These are phyloP conservation scores for Hirtodrosophila alboralis DNA, from an alignment of 2,888 invertebrate species.

Conservation along the genomic window DNA sequence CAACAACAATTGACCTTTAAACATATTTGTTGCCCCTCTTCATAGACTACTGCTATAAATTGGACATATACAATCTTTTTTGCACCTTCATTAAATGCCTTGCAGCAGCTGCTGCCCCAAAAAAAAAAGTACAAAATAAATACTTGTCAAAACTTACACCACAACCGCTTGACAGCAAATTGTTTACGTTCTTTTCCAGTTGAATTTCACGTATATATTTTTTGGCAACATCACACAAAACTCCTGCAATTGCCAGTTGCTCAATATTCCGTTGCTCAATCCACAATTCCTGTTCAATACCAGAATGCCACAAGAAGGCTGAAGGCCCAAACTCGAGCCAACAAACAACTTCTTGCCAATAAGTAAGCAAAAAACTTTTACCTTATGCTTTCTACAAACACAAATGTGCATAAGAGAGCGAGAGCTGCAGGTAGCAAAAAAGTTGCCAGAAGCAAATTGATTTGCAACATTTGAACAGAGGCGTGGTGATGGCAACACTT, in stretches of 20 bases:
- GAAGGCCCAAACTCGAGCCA: slow-evolving; percentile 30
- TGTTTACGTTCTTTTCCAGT: slow-evolving; percentile 41
- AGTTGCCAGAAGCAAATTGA: slow-evolving; percentile 68
- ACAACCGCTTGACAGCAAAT: slow-evolving; percentile 62
- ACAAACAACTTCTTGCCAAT: slow-evolving; percentile 59
- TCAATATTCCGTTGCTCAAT: slow-evolving; percentile 24
- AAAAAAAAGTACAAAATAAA: no score
- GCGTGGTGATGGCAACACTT: slow-evolving; percentile 9
- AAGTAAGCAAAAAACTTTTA: slow-evolving; percentile 67
- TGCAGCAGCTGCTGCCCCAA: slow-evolving; percentile 10
- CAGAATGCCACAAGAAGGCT: slow-evolving; percentile 20
- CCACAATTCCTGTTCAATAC: slow-evolving; percentile 5
- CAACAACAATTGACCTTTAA: not conserved
- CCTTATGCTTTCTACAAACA: slow-evolving; percentile 66
- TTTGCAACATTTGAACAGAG: slow-evolving; percentile 55
- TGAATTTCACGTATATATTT: slow-evolving; percentile 33
- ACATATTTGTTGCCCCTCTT: no score
- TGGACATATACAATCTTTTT: slow-evolving; percentile 5
- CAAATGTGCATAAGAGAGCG: slow-evolving; percentile 59
- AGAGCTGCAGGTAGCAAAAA: slow-evolving; percentile 52
- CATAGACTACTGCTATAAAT: slow-evolving; percentile 9
- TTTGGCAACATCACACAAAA: slow-evolving; percentile 44
- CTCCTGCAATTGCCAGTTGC: slow-evolving; percentile 39
- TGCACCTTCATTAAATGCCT: slow-evolving; percentile 3
- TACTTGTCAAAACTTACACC: slow-evolving; percentile 46